These are phyloP conservation scores for Dendroctonus valens DNA, from an alignment of 1,140 invertebrate species.

Conservation along the genomic window DNA sequence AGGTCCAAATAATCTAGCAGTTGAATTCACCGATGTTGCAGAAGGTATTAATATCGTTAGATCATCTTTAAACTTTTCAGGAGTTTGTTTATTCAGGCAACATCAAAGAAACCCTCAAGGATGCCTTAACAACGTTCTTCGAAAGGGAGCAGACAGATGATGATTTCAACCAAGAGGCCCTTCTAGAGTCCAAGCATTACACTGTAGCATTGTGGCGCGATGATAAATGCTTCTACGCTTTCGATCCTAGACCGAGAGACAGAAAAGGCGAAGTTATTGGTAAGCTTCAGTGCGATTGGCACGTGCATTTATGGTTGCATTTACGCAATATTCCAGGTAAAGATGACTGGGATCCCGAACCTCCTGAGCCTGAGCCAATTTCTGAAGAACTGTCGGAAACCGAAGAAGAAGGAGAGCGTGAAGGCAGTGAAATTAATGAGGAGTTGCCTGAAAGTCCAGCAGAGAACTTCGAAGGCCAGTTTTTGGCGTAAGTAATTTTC, in stretches of 20 bases:
- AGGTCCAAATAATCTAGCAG: slow-evolving; percentile 42
- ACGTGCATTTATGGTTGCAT: no score
- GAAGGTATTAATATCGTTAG: slow-evolving; percentile 28
- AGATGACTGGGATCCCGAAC: slow-evolving; percentile 34
- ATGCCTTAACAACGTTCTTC: slow-evolving; percentile 25
- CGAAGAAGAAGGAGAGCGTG: no score
- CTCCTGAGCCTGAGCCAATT: no score
- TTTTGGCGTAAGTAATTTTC: no score
- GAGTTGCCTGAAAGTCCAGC: no score
- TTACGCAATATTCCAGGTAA: slow-evolving; percentile 32
- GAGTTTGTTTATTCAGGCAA: slow-evolving; percentile 31
- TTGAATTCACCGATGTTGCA: slow-evolving; percentile 34
- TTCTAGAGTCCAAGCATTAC: slow-evolving; percentile 39
- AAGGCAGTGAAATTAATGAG: no score
- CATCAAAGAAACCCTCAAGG: slow-evolving; percentile 35
- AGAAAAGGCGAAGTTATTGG: slow-evolving; percentile 42
- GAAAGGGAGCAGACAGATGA: slow-evolving; percentile 30
- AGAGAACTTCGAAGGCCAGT: no score
- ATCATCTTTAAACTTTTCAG: slow-evolving; percentile 5
- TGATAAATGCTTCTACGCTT: slow-evolving; percentile 42
- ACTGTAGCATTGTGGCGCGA: slow-evolving; percentile 44
- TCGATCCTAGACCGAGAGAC: slow-evolving; percentile 46
- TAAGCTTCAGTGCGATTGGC: no score
- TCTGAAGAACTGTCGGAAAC: no score
- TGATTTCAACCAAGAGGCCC: slow-evolving; percentile 32